These are phyloP conservation scores for Drosophila vallismaia DNA, from an alignment of 2,888 invertebrate genomes.

Conservation along the genomic window DNA sequence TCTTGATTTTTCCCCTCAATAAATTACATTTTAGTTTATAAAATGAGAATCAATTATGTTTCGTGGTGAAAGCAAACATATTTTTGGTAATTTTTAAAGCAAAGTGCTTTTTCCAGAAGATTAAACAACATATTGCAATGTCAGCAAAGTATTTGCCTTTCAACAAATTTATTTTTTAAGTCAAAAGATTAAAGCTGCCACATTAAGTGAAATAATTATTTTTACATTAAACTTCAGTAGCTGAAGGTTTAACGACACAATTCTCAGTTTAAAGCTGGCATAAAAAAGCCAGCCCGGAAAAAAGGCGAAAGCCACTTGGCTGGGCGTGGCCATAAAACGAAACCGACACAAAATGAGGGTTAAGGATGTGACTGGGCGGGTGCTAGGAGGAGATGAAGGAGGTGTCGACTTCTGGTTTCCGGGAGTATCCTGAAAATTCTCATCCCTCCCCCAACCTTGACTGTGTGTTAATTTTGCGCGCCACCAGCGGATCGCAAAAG, in stretches of 20 bases:
- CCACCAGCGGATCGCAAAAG: constrained; percentile 42
- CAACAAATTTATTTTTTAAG: background rate
- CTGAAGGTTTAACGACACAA: constrained; percentile 52
- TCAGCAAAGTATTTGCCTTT: background rate
- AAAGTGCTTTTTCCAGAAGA: constrained; percentile 7
- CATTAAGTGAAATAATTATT: constrained; percentile 54
- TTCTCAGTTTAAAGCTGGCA: constrained; percentile 52
- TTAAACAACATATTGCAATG: constrained; percentile 14
- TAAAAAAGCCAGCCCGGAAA: constrained; percentile 38
- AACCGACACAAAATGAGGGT: constrained; percentile 6
- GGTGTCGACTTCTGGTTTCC: constrained; percentile 34
- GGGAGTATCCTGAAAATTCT: constrained; percentile 2
- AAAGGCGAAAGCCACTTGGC: constrained; percentile 37
- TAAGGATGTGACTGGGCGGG: constrained; percentile 1
- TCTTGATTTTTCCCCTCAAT: background rate
- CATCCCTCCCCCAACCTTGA: background rate
- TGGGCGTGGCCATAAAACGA: constrained; percentile 42
- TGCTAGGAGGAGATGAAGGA: constrained; percentile 2
- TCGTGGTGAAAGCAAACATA: background rate
- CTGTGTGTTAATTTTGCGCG: constrained; percentile 62
- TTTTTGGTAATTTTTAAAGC: background rate
- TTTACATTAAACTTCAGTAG: constrained; percentile 52
- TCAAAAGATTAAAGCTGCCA: constrained; percentile 32
- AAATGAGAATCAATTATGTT: background rate
- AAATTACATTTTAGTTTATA: no score